Evolutionary conservation across 2,888 invertebrate genomes (phyloP).

Genomic region (Caenorhabditis afra): DNA sequence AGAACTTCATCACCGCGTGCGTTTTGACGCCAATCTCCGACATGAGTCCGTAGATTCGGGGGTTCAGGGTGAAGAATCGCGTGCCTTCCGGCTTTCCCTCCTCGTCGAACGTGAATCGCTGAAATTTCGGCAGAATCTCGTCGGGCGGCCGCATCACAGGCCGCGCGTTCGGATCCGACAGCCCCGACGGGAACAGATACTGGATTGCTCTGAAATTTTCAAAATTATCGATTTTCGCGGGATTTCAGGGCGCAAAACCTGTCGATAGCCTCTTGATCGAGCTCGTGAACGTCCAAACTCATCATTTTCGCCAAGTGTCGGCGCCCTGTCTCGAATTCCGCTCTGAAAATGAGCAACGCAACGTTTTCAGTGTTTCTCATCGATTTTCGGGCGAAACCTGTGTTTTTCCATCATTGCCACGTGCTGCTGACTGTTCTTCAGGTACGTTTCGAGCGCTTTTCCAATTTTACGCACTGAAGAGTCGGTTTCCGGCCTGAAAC

Average conservation of each 20-base stretch:
- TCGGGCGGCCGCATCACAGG: constrained; percentile 93
- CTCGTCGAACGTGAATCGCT: constrained; percentile 81
- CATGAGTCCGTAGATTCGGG: constrained; percentile 89
- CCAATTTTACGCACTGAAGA: constrained; percentile 66
- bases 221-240: too few species aligned
- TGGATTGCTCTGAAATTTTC: constrained; percentile 87
- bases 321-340: constrained; percentile 92
- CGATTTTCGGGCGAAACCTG: constrained; percentile 36
- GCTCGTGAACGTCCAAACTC: constrained; percentile 90
- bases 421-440: constrained; percentile 79
- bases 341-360: too few species aligned
- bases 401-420: constrained; percentile 71
- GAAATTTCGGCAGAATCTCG: constrained; percentile 83
- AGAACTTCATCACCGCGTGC: constrained; percentile 64
- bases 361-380: neutral
- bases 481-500: constrained; percentile 38
- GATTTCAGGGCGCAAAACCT: constrained; percentile 82
- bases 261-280: constrained; percentile 91
- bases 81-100: constrained; percentile 92
- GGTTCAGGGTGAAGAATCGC: constrained; percentile 92
- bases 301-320: constrained; percentile 98
- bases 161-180: constrained; percentile 89
- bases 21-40: constrained; percentile 82
- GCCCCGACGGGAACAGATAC: constrained; percentile 96
- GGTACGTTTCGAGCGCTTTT: constrained; percentile 72